These are phyloP conservation scores for Papilio helenus DNA, from an alignment of 1,140 invertebrate species.

Conservation along the genomic window DNA sequence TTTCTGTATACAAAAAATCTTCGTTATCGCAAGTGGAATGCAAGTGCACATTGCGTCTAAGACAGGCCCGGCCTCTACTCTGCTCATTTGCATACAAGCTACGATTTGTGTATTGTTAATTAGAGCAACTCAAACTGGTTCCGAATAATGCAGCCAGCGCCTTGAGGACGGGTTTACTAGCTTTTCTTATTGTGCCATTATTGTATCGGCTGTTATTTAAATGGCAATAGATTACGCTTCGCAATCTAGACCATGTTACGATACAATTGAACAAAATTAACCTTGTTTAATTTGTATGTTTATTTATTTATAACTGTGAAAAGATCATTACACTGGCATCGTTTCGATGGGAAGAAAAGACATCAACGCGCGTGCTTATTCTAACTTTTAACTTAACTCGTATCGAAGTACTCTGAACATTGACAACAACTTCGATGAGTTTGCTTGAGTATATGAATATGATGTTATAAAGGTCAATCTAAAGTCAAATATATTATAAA, in stretches of 20 bases:
- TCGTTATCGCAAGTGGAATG: slow-evolving; percentile 57
- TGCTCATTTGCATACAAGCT: slow-evolving; percentile 81
- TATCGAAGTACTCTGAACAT: background rate
- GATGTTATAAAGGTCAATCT: background rate
- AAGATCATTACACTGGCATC: background rate
- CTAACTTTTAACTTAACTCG: background rate
- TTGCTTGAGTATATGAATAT: background rate
- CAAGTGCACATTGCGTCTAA: slow-evolving; percentile 51
- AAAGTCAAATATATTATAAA: background rate
- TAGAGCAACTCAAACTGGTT: slow-evolving; percentile 80
- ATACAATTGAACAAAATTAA: slow-evolving; percentile 76
- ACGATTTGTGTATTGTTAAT: slow-evolving; percentile 83
- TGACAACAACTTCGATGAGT: background rate
- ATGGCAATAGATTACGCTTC: slow-evolving; percentile 71
- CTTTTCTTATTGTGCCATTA: slow-evolving; percentile 74
- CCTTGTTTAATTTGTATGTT: slow-evolving; percentile 48
- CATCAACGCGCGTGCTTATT: slow-evolving; percentile 41
- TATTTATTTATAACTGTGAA: slow-evolving; percentile 32
- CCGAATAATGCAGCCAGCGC: slow-evolving; percentile 68
- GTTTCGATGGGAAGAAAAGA: slow-evolving; percentile 41
- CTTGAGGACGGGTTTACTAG: slow-evolving; percentile 62
- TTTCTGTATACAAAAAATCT: slow-evolving; percentile 52
- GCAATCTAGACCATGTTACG: slow-evolving; percentile 53
- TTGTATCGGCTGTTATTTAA: slow-evolving; percentile 79
- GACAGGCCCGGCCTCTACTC: slow-evolving; percentile 51